phyloP scores from a whole-genome alignment of 2,888 invertebrate genomes.

The Diplazon laetatorius region DNA sequence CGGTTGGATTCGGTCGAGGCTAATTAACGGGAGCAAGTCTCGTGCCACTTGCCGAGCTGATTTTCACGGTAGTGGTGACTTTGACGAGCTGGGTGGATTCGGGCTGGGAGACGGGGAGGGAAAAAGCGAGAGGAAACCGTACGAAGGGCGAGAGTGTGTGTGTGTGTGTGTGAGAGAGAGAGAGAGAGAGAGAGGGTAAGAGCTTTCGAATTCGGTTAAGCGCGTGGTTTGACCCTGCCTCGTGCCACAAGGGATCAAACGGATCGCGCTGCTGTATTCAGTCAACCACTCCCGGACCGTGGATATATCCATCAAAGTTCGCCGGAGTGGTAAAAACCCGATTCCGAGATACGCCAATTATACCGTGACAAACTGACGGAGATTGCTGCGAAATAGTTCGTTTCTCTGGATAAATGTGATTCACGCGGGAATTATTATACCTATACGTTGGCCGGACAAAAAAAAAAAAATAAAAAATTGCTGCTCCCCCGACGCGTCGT shows the following conservation, averaged over 20 bases:
- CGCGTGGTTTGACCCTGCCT: conserved; percentile 45
- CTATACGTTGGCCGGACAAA: too few species aligned
- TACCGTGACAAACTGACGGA: not conserved
- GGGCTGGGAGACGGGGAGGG: conserved; percentile 1
- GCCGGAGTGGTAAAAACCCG: not conserved
- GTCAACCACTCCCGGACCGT: conserved; percentile 1
- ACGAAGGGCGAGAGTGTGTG: too few species aligned
- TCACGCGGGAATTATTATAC: not conserved
- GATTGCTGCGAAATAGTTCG: not conserved
- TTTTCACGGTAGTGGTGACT: conserved; percentile 1
- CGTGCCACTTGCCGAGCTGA: conserved; percentile 41
- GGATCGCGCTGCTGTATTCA: conserved; percentile 24
- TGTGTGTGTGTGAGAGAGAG: too few species aligned
- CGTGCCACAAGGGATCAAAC: conserved; percentile 44
- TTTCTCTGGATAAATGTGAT: not conserved
- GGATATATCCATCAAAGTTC: conserved; percentile 18
- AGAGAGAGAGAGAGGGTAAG: conserved; percentile 5
- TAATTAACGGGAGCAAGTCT: conserved; percentile 34
- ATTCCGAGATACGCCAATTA: not conserved
- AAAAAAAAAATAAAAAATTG: too few species aligned
- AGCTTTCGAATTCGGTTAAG: conserved; percentile 54
- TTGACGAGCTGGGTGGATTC: not conserved
- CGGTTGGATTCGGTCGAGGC: conserved; percentile 9
- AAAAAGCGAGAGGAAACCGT: not conserved
- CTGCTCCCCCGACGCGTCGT: not conserved